phyloP scores from a whole-genome alignment of 2,113 vertebrate genomes.

The Orientallactaga bullata region DNA sequence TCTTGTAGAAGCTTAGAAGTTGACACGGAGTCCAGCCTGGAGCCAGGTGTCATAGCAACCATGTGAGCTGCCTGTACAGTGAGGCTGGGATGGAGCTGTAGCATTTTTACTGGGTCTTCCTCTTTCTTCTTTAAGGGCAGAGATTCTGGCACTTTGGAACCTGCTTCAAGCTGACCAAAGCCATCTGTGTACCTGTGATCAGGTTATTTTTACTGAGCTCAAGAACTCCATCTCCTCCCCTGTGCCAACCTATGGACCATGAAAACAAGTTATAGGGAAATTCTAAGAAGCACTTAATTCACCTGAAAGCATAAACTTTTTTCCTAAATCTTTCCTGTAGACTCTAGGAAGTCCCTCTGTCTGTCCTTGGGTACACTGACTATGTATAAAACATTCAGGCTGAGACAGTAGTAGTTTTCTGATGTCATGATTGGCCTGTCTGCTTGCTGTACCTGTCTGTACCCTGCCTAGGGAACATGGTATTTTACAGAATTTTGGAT shows the following conservation, averaged over 20 bases:
- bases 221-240: background rate
- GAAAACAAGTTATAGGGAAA: background rate
- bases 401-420: background rate
- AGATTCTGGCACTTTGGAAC: background rate
- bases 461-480: background rate
- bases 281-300: conserved; percentile 19
- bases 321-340: background rate
- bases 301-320: background rate
- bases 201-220: background rate
- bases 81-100: background rate
- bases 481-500: background rate
- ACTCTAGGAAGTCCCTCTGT: background rate
- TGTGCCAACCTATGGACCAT: background rate
- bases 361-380: background rate
- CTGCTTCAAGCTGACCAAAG: background rate
- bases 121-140: background rate
- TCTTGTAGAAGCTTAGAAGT: background rate
- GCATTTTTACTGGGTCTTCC: background rate
- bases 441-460: background rate
- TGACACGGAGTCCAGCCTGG: background rate
- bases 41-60: background rate
- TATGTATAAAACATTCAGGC: background rate
- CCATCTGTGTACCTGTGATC: accelerated
- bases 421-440: background rate
- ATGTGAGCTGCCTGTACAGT: background rate